Percentiles rank a stretch among this genome's conserved stretches.
These are phyloP conservation scores for Eurosta solidaginis DNA, from an alignment of 1,140 invertebrate genomes.

Conservation along the genomic window DNA sequence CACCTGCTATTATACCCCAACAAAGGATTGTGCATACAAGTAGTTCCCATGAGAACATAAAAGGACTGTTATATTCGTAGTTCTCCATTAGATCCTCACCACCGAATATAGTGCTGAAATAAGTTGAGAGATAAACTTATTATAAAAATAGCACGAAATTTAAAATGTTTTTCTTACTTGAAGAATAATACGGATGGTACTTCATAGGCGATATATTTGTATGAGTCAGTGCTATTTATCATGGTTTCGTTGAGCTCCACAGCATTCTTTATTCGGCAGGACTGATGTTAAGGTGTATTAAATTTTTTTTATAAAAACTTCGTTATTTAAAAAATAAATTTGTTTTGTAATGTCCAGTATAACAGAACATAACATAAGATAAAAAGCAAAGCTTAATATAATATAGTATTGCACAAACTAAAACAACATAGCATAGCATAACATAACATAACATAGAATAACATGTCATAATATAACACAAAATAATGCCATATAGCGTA, in stretches of 20 bases:
- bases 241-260: neutral
- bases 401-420: too few species aligned
- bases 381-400: too few species aligned
- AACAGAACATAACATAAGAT: too few species aligned
- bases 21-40: conserved; percentile 27
- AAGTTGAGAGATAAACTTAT: neutral
- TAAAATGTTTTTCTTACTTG: conserved; percentile 33
- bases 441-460: too few species aligned
- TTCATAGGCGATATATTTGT: conserved; percentile 14
- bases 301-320: too few species aligned
- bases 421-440: too few species aligned
- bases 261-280: neutral
- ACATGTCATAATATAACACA: too few species aligned
- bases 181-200: conserved; percentile 49
- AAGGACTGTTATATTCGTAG: neutral
- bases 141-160: neutral
- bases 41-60: conserved; percentile 32
- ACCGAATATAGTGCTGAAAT: neutral
- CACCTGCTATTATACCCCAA: conserved; percentile 39
- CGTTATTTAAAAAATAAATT: too few species aligned
- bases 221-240: neutral
- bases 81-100: neutral
- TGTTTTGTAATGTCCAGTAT: too few species aligned
- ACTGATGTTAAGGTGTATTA: neutral
- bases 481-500: too few species aligned